These are phyloP conservation scores for Xylophagus ater DNA, from an alignment of 2,888 invertebrate species.

Conservation along the genomic window DNA sequence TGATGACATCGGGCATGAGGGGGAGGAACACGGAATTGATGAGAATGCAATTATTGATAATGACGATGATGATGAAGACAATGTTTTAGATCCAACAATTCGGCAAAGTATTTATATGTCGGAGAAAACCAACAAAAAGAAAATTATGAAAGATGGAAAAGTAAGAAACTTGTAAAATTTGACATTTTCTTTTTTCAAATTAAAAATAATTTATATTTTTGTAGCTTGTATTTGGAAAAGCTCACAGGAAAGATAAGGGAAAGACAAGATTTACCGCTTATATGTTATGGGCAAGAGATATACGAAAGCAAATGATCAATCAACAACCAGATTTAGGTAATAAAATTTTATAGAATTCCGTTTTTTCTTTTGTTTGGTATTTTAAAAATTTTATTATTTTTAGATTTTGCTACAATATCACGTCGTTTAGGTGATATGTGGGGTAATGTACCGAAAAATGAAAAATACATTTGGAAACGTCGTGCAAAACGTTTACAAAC, in stretches of 20 bases:
- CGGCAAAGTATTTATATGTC: slow-evolving; percentile 54
- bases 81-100: slow-evolving; percentile 27
- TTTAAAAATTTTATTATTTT: slow-evolving; percentile 1
- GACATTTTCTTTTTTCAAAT: background rate
- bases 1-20: slow-evolving; percentile 10
- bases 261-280: slow-evolving; percentile 77
- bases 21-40: slow-evolving; percentile 18
- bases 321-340: slow-evolving; percentile 53
- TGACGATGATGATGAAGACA: slow-evolving; percentile 22
- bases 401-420: slow-evolving; percentile 72
- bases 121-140: slow-evolving; percentile 68
- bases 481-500: slow-evolving; percentile 59
- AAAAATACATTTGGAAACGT: slow-evolving; percentile 67
- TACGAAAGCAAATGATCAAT: slow-evolving; percentile 59
- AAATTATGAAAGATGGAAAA: slow-evolving; percentile 52
- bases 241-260: slow-evolving; percentile 69
- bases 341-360: background rate
- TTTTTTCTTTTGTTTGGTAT: background rate
- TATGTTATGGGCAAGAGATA: slow-evolving; percentile 82
- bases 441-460: slow-evolving; percentile 61
- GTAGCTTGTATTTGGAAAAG: slow-evolving; percentile 52
- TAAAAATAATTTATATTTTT: slow-evolving; percentile 1
- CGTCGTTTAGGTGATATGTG: slow-evolving; percentile 79
- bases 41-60: slow-evolving; percentile 18
- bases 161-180: too few relatives aligned